Conservation (phyloP, 2,888 invertebrate species). For the Ophonus ardosiacus region DNA sequence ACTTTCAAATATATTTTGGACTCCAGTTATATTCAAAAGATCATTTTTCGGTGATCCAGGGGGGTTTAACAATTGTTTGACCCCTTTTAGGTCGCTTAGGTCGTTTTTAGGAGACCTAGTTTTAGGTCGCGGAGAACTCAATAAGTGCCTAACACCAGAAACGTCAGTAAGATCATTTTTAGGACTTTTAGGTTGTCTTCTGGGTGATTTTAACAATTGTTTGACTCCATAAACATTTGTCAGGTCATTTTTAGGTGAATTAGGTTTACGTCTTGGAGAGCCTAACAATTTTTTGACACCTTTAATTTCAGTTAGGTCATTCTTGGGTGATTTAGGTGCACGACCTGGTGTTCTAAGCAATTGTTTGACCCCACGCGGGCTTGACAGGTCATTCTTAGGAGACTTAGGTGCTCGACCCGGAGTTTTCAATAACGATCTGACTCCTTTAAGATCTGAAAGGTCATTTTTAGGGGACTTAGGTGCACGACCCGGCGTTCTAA, state of each 20-base stretch:
- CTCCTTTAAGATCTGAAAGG: slow-evolving; percentile 74
- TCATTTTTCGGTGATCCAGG: slow-evolving; percentile 65
- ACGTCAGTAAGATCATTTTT: slow-evolving; percentile 70
- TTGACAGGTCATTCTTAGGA: slow-evolving; percentile 73
- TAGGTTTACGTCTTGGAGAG: slow-evolving; percentile 65
- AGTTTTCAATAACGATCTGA: slow-evolving; percentile 72
- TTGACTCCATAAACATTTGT: slow-evolving; percentile 66
- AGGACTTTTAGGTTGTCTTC: slow-evolving; percentile 65
- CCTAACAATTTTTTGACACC: slow-evolving; percentile 73
- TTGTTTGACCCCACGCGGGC: slow-evolving; percentile 64
- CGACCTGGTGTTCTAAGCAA: slow-evolving; percentile 71
- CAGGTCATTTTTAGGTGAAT: slow-evolving; percentile 67
- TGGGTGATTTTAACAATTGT: slow-evolving; percentile 7
- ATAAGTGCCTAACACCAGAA: slow-evolving; percentile 64
- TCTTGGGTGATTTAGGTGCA: slow-evolving; percentile 71
- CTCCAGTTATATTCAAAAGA: slow-evolving; percentile 65
- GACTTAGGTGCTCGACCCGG: slow-evolving; percentile 67
- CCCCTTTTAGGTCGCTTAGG: slow-evolving; percentile 65
- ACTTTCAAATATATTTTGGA: slow-evolving; percentile 53
- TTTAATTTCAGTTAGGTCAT: slow-evolving; percentile 71
- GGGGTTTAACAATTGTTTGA: slow-evolving; percentile 54
- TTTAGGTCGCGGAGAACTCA: slow-evolving; percentile 65
- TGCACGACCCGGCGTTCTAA: slow-evolving; percentile 66
- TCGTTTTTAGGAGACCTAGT: slow-evolving; percentile 66
- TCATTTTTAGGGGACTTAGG: slow-evolving; percentile 73